Percentiles rank a stretch among this genome's conserved stretches.
phyloP scores from a whole-genome alignment of 2,113 vertebrate genomes.

The Glaucidium brasilianum region DNA sequence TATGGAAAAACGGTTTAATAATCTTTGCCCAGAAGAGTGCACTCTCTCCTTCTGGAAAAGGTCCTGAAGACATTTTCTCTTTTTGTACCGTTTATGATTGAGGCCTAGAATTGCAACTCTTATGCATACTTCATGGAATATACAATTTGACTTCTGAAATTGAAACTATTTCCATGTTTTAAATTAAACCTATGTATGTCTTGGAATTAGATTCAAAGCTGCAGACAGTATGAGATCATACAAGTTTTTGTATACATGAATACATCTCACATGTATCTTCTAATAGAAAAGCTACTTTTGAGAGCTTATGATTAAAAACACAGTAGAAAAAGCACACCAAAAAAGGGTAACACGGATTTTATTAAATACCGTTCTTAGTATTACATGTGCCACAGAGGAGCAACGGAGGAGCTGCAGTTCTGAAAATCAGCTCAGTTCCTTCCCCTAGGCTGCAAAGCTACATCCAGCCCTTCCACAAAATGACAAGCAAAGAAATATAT shows the following conservation, averaged over 20 bases:
- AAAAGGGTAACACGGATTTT: background rate
- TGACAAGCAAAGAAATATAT: background rate
- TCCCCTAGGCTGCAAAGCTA: background rate
- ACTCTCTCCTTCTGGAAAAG: background rate
- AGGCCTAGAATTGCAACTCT: background rate
- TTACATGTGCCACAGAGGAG: background rate
- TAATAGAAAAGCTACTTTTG: background rate
- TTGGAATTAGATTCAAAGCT: slow-evolving; percentile 4
- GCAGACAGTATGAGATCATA: background rate
- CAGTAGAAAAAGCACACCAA: background rate
- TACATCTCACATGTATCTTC: background rate
- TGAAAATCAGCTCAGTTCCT: background rate
- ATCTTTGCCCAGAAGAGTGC: background rate
- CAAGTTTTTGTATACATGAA: background rate
- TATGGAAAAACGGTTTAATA: background rate
- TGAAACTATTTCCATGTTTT: background rate
- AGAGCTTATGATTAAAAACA: background rate
- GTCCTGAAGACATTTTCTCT: background rate
- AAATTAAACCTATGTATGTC: background rate
- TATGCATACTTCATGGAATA: background rate
- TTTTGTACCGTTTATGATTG: background rate
- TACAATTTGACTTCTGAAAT: background rate
- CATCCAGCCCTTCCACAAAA: background rate
- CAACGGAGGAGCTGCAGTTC: background rate
- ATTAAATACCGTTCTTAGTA: background rate